A percentile compares a stretch with the other conserved stretches of the same genome.
These are phyloP conservation scores for Nebria salina DNA, from an alignment of 2,888 invertebrate species.

Conservation along the genomic window DNA sequence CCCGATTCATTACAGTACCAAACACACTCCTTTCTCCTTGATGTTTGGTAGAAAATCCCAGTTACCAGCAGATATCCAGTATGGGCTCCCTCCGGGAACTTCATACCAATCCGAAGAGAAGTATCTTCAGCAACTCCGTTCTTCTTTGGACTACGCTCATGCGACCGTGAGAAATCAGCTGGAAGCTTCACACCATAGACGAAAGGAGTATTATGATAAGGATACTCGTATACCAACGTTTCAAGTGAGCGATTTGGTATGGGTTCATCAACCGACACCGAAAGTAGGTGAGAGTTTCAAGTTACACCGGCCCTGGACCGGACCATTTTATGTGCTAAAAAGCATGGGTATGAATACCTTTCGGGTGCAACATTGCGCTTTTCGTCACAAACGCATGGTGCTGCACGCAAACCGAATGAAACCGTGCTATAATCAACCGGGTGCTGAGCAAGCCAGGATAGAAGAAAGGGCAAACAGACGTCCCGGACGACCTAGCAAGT, in stretches of 20 bases:
- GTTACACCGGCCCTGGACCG: too few relatives aligned
- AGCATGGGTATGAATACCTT: too few relatives aligned
- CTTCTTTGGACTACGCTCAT: too few relatives aligned
- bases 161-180: too few relatives aligned
- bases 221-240: background rate
- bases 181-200: background rate
- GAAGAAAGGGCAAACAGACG: slow-evolving; percentile 1
- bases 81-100: background rate
- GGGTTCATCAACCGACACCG: slow-evolving; percentile 24
- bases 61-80: too few relatives aligned
- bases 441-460: background rate
- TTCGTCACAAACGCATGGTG: too few relatives aligned
- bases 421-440: too few relatives aligned
- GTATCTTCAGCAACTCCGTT: too few relatives aligned
- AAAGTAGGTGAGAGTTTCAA: slow-evolving; percentile 2
- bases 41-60: too few relatives aligned
- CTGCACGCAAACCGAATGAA: too few relatives aligned
- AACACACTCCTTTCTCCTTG: slow-evolving; percentile 9
- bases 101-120: slow-evolving; percentile 8
- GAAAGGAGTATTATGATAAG: slow-evolving; percentile 16
- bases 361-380: too few relatives aligned
- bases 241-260: slow-evolving; percentile 22
- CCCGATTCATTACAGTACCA: slow-evolving; percentile 28
- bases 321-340: too few relatives aligned
- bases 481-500: background rate